Conservation (phyloP, 2,113 vertebrate genomes). For the Apodemus speciosus region DNA sequence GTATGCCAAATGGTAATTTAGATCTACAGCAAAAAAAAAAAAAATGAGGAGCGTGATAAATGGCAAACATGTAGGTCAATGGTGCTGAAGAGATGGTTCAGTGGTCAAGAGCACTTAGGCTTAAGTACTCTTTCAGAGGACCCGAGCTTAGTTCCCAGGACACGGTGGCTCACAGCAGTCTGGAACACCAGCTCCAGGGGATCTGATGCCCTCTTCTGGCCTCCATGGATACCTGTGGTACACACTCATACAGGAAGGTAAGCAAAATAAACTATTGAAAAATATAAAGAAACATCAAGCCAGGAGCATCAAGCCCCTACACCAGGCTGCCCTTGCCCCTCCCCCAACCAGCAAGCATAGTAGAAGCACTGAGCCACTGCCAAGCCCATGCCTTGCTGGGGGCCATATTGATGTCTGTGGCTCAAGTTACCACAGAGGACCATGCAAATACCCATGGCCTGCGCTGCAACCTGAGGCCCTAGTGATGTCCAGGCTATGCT, state of each 20-base stretch:
- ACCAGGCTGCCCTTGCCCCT: neutral
- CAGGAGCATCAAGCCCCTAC: neutral
- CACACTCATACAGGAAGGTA: neutral
- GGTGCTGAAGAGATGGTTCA: neutral
- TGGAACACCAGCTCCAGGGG: neutral
- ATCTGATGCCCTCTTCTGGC: neutral
- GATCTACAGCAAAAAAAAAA: conserved; percentile 50
- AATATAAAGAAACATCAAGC: neutral
- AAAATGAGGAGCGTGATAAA: neutral
- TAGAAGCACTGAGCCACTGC: neutral
- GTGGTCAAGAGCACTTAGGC: neutral
- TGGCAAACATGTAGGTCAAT: conserved; percentile 42
- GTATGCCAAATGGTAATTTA: conserved; percentile 29
- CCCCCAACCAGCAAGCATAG: neutral
- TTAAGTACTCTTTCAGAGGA: neutral
- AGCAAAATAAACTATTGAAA: neutral
- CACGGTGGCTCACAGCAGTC: neutral
- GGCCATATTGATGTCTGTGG: neutral
- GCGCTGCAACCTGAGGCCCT: too few species aligned
- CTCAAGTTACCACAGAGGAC: neutral
- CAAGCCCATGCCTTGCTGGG: neutral
- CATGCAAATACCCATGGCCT: too few species aligned
- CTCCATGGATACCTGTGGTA: neutral
- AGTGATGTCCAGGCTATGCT: too few species aligned
- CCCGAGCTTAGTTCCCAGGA: neutral